Percentiles rank a stretch among this genome's conserved stretches.
Evolutionary conservation across 1,140 invertebrate species (phyloP).

Genomic region (Drosophila albomicans): DNA sequence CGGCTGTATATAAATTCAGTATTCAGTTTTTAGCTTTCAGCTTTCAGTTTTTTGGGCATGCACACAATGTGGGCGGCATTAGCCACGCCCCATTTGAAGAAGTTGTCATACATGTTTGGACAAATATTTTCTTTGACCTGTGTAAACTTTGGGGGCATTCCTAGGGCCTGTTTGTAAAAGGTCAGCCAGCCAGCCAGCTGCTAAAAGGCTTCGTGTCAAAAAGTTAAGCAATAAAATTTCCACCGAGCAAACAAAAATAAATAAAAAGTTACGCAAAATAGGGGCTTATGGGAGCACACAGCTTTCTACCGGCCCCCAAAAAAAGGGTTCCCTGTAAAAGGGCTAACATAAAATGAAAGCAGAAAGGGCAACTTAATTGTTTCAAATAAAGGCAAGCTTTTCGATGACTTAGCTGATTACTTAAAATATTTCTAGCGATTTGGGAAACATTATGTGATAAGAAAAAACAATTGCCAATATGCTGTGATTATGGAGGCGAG

Average conservation of each 20-base stretch:
- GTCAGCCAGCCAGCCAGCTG: slow-evolving; percentile 58
- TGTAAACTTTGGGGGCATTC: slow-evolving; percentile 71
- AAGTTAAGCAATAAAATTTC: slow-evolving; percentile 72
- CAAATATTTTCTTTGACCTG: slow-evolving; percentile 78
- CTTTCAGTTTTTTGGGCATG: slow-evolving; percentile 19
- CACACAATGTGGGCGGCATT: slow-evolving; percentile 46
- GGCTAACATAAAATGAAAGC: not conserved
- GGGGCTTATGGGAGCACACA: slow-evolving; percentile 18
- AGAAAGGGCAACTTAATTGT: slow-evolving; percentile 24
- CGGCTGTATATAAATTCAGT: slow-evolving; percentile 34
- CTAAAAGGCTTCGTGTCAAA: slow-evolving; percentile 61
- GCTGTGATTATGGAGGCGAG: not conserved
- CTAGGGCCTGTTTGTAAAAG: slow-evolving; percentile 46
- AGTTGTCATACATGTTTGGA: slow-evolving; percentile 69
- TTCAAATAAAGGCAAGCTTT: slow-evolving; percentile 2
- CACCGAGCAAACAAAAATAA: slow-evolving; percentile 35
- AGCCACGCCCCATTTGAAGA: slow-evolving; percentile 40
- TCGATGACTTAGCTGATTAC: not conserved
- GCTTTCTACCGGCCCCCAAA: not conserved
- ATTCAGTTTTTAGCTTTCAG: slow-evolving; percentile 7
- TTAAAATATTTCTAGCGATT: not conserved
- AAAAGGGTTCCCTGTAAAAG: slow-evolving; percentile 1
- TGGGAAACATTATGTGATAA: not conserved
- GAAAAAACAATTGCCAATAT: not conserved
- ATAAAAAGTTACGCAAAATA: slow-evolving; percentile 23